phyloP scores from a whole-genome alignment of 2,113 vertebrate genomes.

The Mionectes macconnelli region DNA sequence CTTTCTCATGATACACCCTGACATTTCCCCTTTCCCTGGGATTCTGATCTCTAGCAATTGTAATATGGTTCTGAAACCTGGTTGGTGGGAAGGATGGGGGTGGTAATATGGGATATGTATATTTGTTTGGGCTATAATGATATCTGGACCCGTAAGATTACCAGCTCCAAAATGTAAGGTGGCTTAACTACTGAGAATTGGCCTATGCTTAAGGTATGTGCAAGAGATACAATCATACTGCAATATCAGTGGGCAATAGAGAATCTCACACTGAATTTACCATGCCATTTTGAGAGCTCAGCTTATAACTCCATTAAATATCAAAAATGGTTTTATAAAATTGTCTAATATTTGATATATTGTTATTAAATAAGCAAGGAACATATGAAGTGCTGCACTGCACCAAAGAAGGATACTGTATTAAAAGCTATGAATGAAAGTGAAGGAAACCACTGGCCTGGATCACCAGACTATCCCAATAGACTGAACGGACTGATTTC shows the following conservation, averaged over 20 bases:
- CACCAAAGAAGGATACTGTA: neutral
- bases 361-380: neutral
- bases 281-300: neutral
- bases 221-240: neutral
- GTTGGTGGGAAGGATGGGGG: neutral
- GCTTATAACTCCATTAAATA: neutral
- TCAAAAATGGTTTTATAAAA: neutral
- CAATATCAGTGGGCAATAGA: neutral
- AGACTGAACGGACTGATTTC: neutral
- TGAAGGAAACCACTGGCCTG: neutral
- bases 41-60: neutral
- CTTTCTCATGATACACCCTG: neutral
- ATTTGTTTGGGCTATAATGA: neutral
- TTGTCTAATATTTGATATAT: neutral
- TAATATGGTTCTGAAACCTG: neutral
- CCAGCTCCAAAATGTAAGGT: neutral
- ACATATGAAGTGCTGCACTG: neutral
- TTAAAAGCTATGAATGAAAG: neutral
- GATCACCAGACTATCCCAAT: neutral
- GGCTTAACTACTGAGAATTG: neutral
- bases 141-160: neutral
- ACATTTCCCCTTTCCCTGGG: neutral
- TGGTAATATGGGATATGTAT: neutral
- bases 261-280: neutral
- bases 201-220: neutral